These are phyloP conservation scores for Rhyacichthys aspro DNA, from an alignment of 2,797 vertebrate genomes.

Conservation along the genomic window DNA sequence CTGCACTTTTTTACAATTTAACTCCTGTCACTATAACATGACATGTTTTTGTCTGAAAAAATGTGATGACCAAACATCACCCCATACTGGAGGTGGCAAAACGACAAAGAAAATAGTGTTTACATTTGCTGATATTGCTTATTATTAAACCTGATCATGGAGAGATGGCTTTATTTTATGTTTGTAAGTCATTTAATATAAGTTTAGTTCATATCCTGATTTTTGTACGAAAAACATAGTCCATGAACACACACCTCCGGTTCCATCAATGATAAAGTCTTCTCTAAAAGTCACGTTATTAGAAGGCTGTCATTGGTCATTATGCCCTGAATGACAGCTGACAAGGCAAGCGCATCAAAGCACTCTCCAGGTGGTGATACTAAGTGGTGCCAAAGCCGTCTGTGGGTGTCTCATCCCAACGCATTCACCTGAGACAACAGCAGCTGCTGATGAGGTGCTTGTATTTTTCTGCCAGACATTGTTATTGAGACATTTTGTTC, in stretches of 20 bases:
- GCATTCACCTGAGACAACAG: conserved; percentile 69
- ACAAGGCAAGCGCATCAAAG: conserved; percentile 57
- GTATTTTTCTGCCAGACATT: conserved; percentile 60
- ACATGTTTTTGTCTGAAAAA: too few relatives aligned
- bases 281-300: conserved; percentile 26
- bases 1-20: not conserved
- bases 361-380: conserved; percentile 59
- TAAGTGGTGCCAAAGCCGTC: conserved; percentile 64
- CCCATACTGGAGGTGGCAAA: too few relatives aligned
- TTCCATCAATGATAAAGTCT: conserved; percentile 11
- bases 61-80: too few relatives aligned
- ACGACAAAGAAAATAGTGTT: too few relatives aligned
- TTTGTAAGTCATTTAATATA: not conserved
- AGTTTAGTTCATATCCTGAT: too few relatives aligned
- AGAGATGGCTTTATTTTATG: not conserved
- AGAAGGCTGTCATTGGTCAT: conserved; percentile 2
- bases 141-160: too few relatives aligned
- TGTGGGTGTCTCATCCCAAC: conserved; percentile 66
- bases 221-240: too few relatives aligned
- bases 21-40: too few relatives aligned
- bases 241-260: conserved; percentile 6
- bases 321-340: conserved; percentile 61
- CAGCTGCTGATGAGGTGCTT: conserved; percentile 68
- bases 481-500: conserved; percentile 77
- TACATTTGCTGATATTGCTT: too few relatives aligned